Evolutionary conservation across 2,888 invertebrate species (phyloP), one percentile per base, ranked within the genome.

Genomic region (Drosophila fulvimacula): DNA sequence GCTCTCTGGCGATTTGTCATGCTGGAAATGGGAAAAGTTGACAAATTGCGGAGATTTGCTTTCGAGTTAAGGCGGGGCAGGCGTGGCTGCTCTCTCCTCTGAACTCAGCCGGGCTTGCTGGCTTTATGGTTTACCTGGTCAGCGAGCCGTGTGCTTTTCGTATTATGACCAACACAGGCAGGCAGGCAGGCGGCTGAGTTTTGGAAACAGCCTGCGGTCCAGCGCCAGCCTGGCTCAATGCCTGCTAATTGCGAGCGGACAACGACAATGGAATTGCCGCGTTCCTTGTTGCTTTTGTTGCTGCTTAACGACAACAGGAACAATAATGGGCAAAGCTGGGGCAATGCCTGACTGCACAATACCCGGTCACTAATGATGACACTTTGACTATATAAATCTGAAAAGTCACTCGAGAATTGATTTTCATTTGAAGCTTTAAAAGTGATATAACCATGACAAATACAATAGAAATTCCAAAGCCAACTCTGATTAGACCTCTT

Each of bases 1-100:
- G 61, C 61, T 58, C 63, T 63, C 56, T 10, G 46, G 62, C 62
- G 72, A 78, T 78, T 78, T 75, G 76, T 75, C 68, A 75, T 56
- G 78, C 65, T 51, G 30, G 72, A 69, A 71, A 75, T 71, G 68
- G 69, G 41, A 32, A 55, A 55, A 79, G 19, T 70, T 76, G 70
- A 82, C 73, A 85, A 82, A 84, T 80, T 69, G 79, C 78, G 52
- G 58, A 82, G 88, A 85, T 85, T 84, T 78, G 62, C 51, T 21
- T 9, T 34, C 15, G 34, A 7, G 34, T 11, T 10, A 0, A 15
- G 21, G 13, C 2, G 15, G 9, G 15, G 11, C 19, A n/a, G 11
- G 48, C 32, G 5, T 19, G 32, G 9, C 21, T 21, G 5, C 44
- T 3, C 11, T 11, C 30, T 24, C n/a, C 41, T 36, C 34, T 19